These are phyloP conservation scores for Forbesichthys papilliferus DNA, from an alignment of 2,113 vertebrate genomes.

Conservation along the genomic window DNA sequence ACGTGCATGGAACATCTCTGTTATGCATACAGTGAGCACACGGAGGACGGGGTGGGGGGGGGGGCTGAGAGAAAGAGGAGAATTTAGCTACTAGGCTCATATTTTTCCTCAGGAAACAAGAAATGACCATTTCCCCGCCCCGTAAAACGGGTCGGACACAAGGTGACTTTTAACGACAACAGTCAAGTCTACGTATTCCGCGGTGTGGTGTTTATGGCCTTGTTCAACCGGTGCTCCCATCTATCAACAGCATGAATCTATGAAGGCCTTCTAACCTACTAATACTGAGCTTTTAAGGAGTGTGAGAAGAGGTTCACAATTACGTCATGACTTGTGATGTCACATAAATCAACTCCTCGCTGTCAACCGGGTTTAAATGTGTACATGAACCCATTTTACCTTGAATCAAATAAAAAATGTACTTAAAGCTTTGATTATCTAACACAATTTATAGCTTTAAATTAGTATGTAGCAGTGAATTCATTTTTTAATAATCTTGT, in stretches of 20 bases:
- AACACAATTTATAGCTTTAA: no score
- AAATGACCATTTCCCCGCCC: conserved; percentile 39
- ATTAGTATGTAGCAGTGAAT: neutral
- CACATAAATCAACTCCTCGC: no score
- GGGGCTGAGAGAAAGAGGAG: neutral
- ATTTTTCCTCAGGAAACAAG: conserved; percentile 52
- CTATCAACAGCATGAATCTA: neutral
- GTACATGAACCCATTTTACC: no score
- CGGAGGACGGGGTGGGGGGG: conserved; percentile 19
- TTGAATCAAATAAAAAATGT: no score
- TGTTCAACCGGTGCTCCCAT: conserved; percentile 14
- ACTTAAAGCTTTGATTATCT: no score
- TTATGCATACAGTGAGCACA: conserved; percentile 15
- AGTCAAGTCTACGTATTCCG: neutral
- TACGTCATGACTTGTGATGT: no score
- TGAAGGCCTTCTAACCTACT: neutral
- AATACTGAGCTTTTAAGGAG: no score
- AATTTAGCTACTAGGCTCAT: conserved; percentile 24
- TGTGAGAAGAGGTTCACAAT: no score
- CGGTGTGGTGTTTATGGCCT: neutral
- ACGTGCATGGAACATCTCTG: neutral
- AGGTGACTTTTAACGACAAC: neutral
- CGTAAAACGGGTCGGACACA: conserved; percentile 29
- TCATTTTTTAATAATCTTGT: neutral
- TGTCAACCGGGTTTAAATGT: no score